Evolutionary conservation across 1,140 invertebrate species (phyloP).

Genomic region (Drosophila ogumai): DNA sequence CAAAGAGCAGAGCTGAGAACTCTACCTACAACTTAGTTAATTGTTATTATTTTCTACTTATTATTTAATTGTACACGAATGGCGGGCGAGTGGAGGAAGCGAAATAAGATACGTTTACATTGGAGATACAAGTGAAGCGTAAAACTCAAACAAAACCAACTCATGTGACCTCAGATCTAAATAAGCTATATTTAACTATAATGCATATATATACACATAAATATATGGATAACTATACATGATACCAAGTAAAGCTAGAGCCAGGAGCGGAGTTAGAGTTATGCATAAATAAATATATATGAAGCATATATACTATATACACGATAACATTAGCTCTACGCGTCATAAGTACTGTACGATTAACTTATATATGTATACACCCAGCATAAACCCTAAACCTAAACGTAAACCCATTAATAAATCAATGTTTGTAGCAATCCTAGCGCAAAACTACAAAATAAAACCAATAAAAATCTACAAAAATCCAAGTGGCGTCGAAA

Average conservation of each 20-base stretch:
- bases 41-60: slow-evolving; percentile 84
- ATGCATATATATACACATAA: slow-evolving; percentile 52
- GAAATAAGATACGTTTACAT: slow-evolving; percentile 55
- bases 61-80: slow-evolving; percentile 82
- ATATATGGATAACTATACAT: slow-evolving; percentile 56
- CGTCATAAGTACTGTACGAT: slow-evolving; percentile 78
- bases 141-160: slow-evolving; percentile 85
- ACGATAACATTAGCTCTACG: slow-evolving; percentile 74
- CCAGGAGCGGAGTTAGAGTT: slow-evolving; percentile 37
- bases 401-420: slow-evolving; percentile 57
- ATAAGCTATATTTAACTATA: slow-evolving; percentile 84
- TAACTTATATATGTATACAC: slow-evolving; percentile 76
- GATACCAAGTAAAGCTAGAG: slow-evolving; percentile 63
- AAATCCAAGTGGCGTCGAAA: slow-evolving; percentile 51
- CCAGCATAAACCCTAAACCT: slow-evolving; percentile 47
- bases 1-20: slow-evolving; percentile 55
- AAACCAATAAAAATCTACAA: slow-evolving; percentile 26
- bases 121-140: slow-evolving; percentile 75
- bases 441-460: slow-evolving; percentile 58
- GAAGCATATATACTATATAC: slow-evolving; percentile 78
- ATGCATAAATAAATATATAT: slow-evolving; percentile 65
- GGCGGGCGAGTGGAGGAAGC: slow-evolving; percentile 70
- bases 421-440: slow-evolving; percentile 77
- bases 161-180: slow-evolving; percentile 85
- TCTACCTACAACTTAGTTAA: slow-evolving; percentile 74